Base-by-base conservation (phyloP, 1,140 invertebrate species). In the Diploscapter pachys region DNA sequence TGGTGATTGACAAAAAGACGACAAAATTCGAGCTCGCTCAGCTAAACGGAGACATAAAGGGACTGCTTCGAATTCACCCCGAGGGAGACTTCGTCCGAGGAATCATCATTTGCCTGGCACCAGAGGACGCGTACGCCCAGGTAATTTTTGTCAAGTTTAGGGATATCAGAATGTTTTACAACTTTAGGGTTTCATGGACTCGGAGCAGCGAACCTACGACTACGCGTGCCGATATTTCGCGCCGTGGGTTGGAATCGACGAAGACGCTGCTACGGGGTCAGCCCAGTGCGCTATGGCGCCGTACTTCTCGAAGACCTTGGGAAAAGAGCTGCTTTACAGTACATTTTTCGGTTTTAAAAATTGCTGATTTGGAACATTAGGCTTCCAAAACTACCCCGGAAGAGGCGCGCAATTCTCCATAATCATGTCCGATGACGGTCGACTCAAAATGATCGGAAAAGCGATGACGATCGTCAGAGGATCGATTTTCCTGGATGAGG, bases 221-320 rank as follows among this genome's bases (percentile, higher is more conserved):
- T 90, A 90, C 80, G 80, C 88, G 5, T 89, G 89, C 4, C 81
- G 90, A 65, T 90, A 89, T 80, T 90, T 90, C 82, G 87, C 88
- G 6, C 89, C 90, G 0, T 90, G 89, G 89, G 81, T 83, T 54
- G 90, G 90, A 31, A 87, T 55, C 49, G 53, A 73, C 57, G 59
- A 75, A 31, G 67, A 78, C 63, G 65, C 63, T 65, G 62, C 74
- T 51, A 63, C 68, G 59, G 86, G 85, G 3, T 88, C 87, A 31
- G 87, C 88, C 6, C 89, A 89, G 77, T 89, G 88, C n/a, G 87
- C 88, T 31, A 79, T 89, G 8, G 86, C 82, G 8, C 85, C 86
- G 3, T 89, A 88, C 79, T 89, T 89, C 89, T 75, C 84, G 11
- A 65, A 80, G 9, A 71, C 84, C 50, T 72, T 87, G 3, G 72